Percentiles rank a stretch among this genome's conserved stretches.
Conservation (phyloP, 2,113 vertebrate species). For the Amphilophus citrinellus region DNA sequence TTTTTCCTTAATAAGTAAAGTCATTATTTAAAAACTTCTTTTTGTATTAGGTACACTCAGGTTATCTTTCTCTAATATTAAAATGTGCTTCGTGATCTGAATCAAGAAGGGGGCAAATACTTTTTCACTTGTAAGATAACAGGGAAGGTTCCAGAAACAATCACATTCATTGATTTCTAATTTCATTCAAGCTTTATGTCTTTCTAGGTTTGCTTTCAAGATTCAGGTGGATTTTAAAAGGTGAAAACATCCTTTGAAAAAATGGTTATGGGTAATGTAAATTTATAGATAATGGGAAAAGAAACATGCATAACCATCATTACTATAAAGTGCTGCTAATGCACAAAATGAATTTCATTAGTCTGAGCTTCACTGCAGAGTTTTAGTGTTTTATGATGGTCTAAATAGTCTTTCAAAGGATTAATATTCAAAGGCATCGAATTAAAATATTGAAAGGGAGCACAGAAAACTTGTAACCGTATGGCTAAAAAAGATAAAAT, state of each 20-base stretch:
- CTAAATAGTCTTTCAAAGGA: slow-evolving; percentile 13
- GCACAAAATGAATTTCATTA: slow-evolving; percentile 12
- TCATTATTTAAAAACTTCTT: too few species aligned
- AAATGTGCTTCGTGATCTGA: too few species aligned
- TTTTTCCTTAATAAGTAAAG: too few species aligned
- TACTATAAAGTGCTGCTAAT: slow-evolving; percentile 7
- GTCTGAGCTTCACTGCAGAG: slow-evolving; percentile 2
- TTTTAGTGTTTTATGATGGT: slow-evolving; percentile 3
- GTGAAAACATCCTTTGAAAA: background rate
- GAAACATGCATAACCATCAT: background rate
- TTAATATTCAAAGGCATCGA: slow-evolving; percentile 7
- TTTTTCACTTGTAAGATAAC: too few species aligned
- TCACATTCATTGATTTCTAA: too few species aligned
- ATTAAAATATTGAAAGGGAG: slow-evolving; percentile 12
- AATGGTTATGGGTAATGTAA: background rate
- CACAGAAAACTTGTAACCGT: background rate
- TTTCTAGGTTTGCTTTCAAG: background rate
- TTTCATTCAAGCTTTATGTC: too few species aligned
- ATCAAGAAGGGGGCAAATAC: too few species aligned
- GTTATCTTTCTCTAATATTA: too few species aligned
- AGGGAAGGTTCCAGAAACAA: too few species aligned
- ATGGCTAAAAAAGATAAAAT: slow-evolving; percentile 14
- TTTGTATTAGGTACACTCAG: too few species aligned
- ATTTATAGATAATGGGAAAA: background rate
- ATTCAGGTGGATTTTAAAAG: background rate